Base-by-base conservation (phyloP, 2,888 invertebrate species). In the Lithophane ornitopus region DNA sequence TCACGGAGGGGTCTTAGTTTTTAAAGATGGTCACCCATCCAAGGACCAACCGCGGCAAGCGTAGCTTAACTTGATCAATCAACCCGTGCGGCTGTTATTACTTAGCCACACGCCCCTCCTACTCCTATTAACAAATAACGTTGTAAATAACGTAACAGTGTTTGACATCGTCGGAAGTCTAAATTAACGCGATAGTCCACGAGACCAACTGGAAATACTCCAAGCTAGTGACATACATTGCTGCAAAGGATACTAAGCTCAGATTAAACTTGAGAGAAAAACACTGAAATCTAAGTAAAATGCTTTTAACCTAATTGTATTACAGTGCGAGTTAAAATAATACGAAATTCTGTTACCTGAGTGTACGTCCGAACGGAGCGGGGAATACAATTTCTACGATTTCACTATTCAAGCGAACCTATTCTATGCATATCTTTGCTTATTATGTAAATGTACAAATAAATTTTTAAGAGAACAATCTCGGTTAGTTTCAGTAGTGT, bases 261-360 rank as follows among this genome's bases (percentile, higher is more conserved):
- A 79, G 74, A 79, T 83, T 83, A 86, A 86, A 85, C 56, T 63
- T 63, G 66, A 72, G 77, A 81, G 74, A 83, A 83, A 83, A 85
- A 80, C 74, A 78, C 72, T 69, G 78, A 73, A 84, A 76, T 61
- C 59, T 73, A 78, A 82, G 74, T 85, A 79, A 72, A 70, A 73
- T 67, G 78, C 86, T 83, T 86, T 87, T 70, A 84, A 77, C 80
- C 78, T 82, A 83, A 85, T 87, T 86, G 87, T 86, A 76, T 85
- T 80, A 71, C 79, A 75, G 52, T 72, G 71, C 28, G n/a, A 70
- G 78, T 74, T 71, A 70, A 78, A 74, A 66, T 76, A 79, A 62
- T 75, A 80, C 58, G 52, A 74, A 76, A 79, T 77, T 71, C 65
- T 69, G 49, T 74, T 77, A 77, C 79, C 61, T 62, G 39, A 34